phyloP scores from a whole-genome alignment of 2,113 vertebrate species.

The Chitala chitala region DNA sequence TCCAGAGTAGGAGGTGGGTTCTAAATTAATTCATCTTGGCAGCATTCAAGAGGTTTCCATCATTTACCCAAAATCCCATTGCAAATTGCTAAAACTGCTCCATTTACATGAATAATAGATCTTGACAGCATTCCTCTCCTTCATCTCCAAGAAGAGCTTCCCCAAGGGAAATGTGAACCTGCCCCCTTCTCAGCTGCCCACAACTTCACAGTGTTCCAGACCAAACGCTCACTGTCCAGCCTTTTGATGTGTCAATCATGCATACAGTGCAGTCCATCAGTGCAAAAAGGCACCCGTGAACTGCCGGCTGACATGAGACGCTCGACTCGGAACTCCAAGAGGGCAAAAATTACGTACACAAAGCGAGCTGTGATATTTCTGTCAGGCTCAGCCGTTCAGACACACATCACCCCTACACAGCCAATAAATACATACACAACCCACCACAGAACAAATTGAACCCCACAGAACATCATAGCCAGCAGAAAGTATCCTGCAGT shows the following conservation, averaged over 20 bases:
- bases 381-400: too few relatives aligned
- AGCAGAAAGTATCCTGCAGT: too few relatives aligned
- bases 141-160: constrained; percentile 53
- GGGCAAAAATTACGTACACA: neutral
- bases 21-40: constrained; percentile 20
- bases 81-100: constrained; percentile 37
- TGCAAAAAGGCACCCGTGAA: neutral
- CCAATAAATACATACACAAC: too few relatives aligned
- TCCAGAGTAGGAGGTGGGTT: too few relatives aligned
- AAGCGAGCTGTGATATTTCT: too few relatives aligned
- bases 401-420: too few relatives aligned
- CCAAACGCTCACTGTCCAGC: neutral
- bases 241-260: constrained; percentile 3
- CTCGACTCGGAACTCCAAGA: neutral
- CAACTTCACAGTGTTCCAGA: neutral
- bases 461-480: neutral
- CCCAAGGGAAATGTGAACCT: constrained; percentile 36
- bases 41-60: constrained; percentile 21
- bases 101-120: constrained; percentile 53
- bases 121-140: constrained; percentile 40
- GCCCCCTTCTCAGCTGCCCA: constrained; percentile 34
- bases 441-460: neutral
- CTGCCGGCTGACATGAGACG: neutral
- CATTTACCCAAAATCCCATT: constrained; percentile 26
- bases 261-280: neutral